Evolutionary conservation across 2,888 invertebrate species (phyloP), one percentile per base, ranked within the genome.

Genomic region (Cylloceria caligata): DNA sequence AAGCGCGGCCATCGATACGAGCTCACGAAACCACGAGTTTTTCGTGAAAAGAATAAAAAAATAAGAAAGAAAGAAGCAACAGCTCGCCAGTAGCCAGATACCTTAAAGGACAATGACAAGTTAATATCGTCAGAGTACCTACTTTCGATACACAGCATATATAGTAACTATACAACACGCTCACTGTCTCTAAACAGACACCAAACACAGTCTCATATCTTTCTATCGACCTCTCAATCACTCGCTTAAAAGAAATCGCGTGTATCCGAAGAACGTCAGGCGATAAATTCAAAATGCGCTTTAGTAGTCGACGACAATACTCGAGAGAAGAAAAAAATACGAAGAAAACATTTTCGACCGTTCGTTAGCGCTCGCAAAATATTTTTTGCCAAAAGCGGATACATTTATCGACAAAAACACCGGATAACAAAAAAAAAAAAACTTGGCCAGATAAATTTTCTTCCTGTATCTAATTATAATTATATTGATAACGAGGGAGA

Each of bases 231-330:
- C 68, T 75, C 79, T 81, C 73, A 34, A 34, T 57, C 21, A 57
- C 65, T 68, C 78, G 81, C 57, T 81, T 39, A 16, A 72, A 36
- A 47, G 9, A 62, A 68, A 77, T 71, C 78, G 49, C 72, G 65
- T 62, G 49, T 47, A 74, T 36, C 21, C n/a, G 49, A 74, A 13
- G n/a, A 60, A 80, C 45, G 47, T n/a, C n/a, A 42, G 65, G 74
- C 34, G 19, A 42, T 65, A 74, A 78, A 77, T 55, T 21, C 34
- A 69, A 47, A 19, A 34, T 49, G 69, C 67, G 69, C 64, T 73
- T 75, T 69, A 71, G 72, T 80, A 78, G 79, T 77, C 64, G 81
- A 77, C 72, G 83, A 84, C 76, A 82, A 77, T 73, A 79, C 49
- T 27, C 62, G 45, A 62, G 49, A 65, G 49, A 68, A 36, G n/a